Evolutionary conservation across 2,797 vertebrate species (phyloP).

Genomic region (Pantherophis alleghaniensis): DNA sequence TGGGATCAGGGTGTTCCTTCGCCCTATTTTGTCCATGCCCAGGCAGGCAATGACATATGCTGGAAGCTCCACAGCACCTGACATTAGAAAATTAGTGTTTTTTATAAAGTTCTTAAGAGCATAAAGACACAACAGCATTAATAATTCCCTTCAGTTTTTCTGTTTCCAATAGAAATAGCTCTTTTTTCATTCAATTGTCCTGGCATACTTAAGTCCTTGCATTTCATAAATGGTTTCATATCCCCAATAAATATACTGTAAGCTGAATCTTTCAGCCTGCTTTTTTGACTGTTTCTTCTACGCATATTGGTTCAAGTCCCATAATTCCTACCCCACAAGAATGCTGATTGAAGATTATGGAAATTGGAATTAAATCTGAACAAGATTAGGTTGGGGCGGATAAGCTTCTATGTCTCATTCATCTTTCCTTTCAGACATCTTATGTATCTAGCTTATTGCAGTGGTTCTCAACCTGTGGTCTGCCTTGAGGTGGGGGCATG

Average conservation of each 20-base stretch:
- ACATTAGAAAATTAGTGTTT: conserved; percentile 48
- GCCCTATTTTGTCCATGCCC: conserved; percentile 86
- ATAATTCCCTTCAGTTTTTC: conserved; percentile 26
- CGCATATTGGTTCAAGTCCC: background rate
- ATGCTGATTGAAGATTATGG: background rate
- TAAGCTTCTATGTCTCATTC: background rate
- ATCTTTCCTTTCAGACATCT: background rate
- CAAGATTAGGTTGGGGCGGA: background rate
- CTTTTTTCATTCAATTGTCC: conserved; percentile 3
- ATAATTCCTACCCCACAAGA: background rate
- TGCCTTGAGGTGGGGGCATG: background rate
- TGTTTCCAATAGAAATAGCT: conserved; percentile 22
- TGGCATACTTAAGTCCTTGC: background rate
- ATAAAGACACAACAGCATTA: background rate
- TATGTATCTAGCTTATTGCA: background rate
- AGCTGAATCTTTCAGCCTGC: background rate
- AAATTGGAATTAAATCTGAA: background rate
- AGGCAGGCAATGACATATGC: conserved; percentile 85
- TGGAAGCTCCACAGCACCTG: conserved; percentile 90
- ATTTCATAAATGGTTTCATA: background rate
- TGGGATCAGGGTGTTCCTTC: conserved; percentile 83
- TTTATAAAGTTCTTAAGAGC: conserved; percentile 34
- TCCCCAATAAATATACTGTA: background rate
- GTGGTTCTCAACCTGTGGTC: background rate
- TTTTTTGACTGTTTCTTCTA: background rate